Evolutionary conservation across 1,140 invertebrate genomes (phyloP).

Genomic region (Anoplophora glabripennis): DNA sequence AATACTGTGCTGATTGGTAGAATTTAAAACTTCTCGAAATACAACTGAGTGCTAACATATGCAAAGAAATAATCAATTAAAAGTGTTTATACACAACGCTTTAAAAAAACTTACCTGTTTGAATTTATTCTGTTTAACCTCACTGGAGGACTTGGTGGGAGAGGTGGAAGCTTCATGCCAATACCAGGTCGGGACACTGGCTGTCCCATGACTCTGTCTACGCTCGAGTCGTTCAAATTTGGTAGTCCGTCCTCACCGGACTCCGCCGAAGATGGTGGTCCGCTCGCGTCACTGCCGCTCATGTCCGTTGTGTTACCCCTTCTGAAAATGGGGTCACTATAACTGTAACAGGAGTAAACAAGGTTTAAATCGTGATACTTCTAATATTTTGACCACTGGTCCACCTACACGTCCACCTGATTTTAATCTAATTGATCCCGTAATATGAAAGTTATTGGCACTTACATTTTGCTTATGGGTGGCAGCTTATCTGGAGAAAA

Average conservation of each 20-base stretch:
- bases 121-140: conserved; percentile 8
- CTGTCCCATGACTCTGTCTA: conserved; percentile 47
- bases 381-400: not conserved
- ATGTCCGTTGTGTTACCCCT: conserved; percentile 26
- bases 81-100: too few relatives aligned
- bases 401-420: not conserved
- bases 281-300: conserved; percentile 33
- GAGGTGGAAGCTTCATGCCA: conserved; percentile 41
- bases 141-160: conserved; percentile 42
- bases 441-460: conserved; percentile 6
- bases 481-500: conserved; percentile 50
- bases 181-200: conserved; percentile 39
- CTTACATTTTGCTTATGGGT: conserved; percentile 51
- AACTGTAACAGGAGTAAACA: conserved; percentile 30
- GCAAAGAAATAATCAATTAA: too few relatives aligned
- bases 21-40: too few relatives aligned
- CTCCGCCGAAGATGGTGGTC: conserved; percentile 44
- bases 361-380: not conserved
- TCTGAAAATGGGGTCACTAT: conserved; percentile 45
- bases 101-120: not conserved
- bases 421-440: not conserved
- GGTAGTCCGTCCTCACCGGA: conserved; percentile 34
- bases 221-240: conserved; percentile 33
- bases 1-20: too few relatives aligned
- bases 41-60: too few relatives aligned